Evolutionary conservation across 2,888 invertebrate genomes (phyloP).

Genomic region (Hirtodrosophila confusa): DNA sequence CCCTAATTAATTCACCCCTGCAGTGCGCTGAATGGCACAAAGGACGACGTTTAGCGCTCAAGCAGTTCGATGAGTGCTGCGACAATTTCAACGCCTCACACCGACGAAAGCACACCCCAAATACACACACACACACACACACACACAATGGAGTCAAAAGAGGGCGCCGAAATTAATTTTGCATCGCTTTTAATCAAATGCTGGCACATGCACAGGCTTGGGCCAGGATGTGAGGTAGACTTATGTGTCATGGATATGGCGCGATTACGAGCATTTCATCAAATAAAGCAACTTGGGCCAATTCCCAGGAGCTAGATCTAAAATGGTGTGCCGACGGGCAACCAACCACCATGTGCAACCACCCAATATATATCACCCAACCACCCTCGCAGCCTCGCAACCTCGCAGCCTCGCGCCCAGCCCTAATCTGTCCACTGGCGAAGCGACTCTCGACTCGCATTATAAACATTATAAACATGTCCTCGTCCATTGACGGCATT

Average conservation of each 20-base stretch:
- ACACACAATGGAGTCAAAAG: not conserved
- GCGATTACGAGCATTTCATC: constrained; percentile 67
- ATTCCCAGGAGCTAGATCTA: constrained; percentile 70
- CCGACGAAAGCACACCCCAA: constrained; percentile 16
- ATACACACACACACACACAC: not conserved
- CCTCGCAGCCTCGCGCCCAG: constrained; percentile 4
- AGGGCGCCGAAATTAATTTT: constrained; percentile 69
- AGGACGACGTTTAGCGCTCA: constrained; percentile 71
- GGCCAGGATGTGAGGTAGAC: constrained; percentile 1
- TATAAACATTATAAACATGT: constrained; percentile 50
- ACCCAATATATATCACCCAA: constrained; percentile 10
- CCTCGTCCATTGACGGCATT: constrained; percentile 79
- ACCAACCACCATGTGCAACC: constrained; percentile 27
- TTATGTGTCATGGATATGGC: constrained; percentile 58
- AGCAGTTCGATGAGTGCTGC: constrained; percentile 55
- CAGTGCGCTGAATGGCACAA: constrained; percentile 41
- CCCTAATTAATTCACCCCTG: constrained; percentile 73
- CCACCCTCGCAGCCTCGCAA: constrained; percentile 4
- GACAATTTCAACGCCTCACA: constrained; percentile 63
- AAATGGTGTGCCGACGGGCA: constrained; percentile 61
- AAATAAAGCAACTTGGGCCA: constrained; percentile 58
- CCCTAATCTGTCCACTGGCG: constrained; percentile 13
- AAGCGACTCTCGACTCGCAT: constrained; percentile 40
- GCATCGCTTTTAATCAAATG: constrained; percentile 81
- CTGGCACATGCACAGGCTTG: constrained; percentile 74